These are phyloP conservation scores for Gorsachius goisagi DNA, from an alignment of 2,113 vertebrate genomes.

Conservation along the genomic window DNA sequence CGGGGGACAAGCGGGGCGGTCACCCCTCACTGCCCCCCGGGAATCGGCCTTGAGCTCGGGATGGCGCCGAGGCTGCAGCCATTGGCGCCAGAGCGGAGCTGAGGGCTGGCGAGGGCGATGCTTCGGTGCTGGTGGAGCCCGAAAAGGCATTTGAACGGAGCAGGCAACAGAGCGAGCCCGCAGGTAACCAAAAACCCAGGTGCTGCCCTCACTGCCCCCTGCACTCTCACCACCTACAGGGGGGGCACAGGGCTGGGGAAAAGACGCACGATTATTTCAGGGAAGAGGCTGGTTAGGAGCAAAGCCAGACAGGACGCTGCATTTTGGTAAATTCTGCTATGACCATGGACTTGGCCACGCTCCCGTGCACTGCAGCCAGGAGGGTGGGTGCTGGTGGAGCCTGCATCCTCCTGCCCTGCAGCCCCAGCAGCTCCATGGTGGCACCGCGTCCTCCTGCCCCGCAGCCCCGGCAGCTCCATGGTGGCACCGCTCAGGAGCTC, in stretches of 20 bases:
- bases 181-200: too few species aligned
- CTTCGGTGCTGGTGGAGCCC: too few species aligned
- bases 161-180: accelerated
- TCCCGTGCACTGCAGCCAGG: not conserved
- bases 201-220: not conserved
- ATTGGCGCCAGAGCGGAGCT: accelerated
- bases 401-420: too few species aligned
- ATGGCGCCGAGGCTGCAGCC: accelerated
- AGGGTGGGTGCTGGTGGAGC: not conserved
- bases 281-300: not conserved
- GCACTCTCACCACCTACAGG: not conserved
- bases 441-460: not conserved
- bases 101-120: not conserved
- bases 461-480: not conserved
- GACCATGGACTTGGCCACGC: not conserved
- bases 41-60: accelerated
- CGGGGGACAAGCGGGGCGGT: accelerated
- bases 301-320: not conserved
- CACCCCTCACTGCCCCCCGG: accelerated
- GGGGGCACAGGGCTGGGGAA: accelerated
- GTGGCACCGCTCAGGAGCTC: not conserved
- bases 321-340: not conserved
- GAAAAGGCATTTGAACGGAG: not conserved
- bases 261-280: not conserved
- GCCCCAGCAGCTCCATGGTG: not conserved